Evolutionary conservation across 2,888 invertebrate genomes (phyloP), one percentile per base, ranked within the genome.

Genomic region (Cataglyphis rosenhaueri): DNA sequence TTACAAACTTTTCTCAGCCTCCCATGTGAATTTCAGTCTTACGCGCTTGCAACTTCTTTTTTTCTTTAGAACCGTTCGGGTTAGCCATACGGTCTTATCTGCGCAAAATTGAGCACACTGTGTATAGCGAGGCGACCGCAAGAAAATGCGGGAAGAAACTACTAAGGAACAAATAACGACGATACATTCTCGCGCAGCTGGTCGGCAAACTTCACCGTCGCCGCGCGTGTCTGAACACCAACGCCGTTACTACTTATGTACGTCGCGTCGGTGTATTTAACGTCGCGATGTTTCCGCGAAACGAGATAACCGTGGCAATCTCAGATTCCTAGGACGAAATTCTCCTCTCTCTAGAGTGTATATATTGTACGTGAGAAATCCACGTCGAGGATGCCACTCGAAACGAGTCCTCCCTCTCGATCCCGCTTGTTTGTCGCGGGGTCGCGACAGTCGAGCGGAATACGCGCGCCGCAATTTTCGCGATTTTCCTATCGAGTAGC

Each of bases 121-220:
- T 75, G 74, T 52, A 35, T 64, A 71, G 65, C 73, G 15, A 62
- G 76, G 66, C 70, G 84, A 85, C 64, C 48, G 48, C 62, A 66
- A 73, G 55, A 29, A 52, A 65, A 48, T 52, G 75, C 73, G 76
- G 84, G 81, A 44, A 48, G 85, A 74, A 87, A 84, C 86, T 85
- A 78, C 84, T 81, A 76, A 62, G 84, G 81, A 91, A 91, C 93
- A 92, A 92, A 91, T 91, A 92, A 92, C 90, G 87, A 88, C 92
- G 89, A 93, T 93, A 92, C 91, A 92, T 93, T 92, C 44, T 85
- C 84, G 88, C 86, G 85, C 93, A 93, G 92, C 91, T 92, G 92
- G 90, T 92, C 87, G 61, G 85, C 87, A 84, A 92, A 92, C 91
- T 92, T 92, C 89, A 84, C 82, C 83, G 66, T 81, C 25, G 25